Evolutionary conservation across 1,140 invertebrate genomes (phyloP).

Genomic region (Helicoverpa armigera): DNA sequence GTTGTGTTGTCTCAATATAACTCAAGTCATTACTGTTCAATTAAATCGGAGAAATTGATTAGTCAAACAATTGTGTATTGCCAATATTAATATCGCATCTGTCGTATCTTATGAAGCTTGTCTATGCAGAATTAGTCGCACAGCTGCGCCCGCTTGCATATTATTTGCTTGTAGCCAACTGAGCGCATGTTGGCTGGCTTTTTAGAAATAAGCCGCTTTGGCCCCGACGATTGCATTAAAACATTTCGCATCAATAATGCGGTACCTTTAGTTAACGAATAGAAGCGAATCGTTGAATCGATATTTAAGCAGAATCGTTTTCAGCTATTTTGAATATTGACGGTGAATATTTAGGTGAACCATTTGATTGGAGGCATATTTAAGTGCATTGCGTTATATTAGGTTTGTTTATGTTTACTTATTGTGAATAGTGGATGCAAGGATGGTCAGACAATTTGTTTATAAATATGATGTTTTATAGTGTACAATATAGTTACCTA

Average conservation of each 20-base stretch:
- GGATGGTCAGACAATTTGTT: too few species aligned
- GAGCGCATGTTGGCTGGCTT: conserved; percentile 9
- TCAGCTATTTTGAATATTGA: conserved; percentile 10
- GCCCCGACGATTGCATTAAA: conserved; percentile 53
- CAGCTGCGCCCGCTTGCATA: conserved; percentile 60
- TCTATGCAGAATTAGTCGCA: conserved; percentile 61
- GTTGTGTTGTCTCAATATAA: background rate
- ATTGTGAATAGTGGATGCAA: too few species aligned
- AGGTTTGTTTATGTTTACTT: background rate
- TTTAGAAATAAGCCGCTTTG: conserved; percentile 60
- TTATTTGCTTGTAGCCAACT: conserved; percentile 51
- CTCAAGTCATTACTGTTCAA: conserved; percentile 1
- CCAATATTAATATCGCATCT: conserved; percentile 39
- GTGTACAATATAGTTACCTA: background rate
- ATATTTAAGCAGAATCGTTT: background rate
- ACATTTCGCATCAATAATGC: conserved; percentile 38
- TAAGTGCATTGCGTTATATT: background rate
- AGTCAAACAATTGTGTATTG: conserved; percentile 51
- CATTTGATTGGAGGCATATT: background rate
- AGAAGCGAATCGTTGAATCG: background rate
- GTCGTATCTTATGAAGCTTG: conserved; percentile 35
- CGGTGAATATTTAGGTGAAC: background rate
- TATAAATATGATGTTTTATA: too few species aligned
- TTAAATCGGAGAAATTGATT: conserved; percentile 33
- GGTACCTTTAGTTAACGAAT: conserved; percentile 21